phyloP scores from a whole-genome alignment of 2,113 vertebrate species.

The Thinocorus orbignyianus region DNA sequence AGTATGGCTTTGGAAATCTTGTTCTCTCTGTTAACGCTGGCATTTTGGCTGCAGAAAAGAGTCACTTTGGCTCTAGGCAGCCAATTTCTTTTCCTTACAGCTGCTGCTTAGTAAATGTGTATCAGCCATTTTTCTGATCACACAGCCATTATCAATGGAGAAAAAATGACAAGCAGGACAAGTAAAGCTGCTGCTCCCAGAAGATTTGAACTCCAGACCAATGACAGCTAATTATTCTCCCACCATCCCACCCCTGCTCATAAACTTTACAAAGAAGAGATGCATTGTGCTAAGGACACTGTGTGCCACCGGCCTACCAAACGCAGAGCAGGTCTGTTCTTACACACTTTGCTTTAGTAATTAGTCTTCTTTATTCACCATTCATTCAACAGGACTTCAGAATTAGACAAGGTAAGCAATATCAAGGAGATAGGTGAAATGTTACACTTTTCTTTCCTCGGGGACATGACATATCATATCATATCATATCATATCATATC shows the following conservation, averaged over 20 bases:
- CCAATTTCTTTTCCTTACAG: background rate
- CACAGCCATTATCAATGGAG: background rate
- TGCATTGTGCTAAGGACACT: background rate
- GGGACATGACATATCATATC: background rate
- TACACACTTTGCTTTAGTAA: background rate
- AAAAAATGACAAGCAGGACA: background rate
- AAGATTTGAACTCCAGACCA: background rate
- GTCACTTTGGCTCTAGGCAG: background rate
- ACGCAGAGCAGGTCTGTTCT: background rate
- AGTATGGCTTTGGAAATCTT: background rate
- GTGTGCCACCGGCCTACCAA: background rate
- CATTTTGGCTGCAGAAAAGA: conserved; percentile 7
- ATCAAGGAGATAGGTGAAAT: background rate
- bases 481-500: background rate
- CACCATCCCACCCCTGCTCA: background rate
- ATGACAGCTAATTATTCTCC: background rate
- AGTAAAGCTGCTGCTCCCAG: background rate
- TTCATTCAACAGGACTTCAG: background rate
- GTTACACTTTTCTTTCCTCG: background rate
- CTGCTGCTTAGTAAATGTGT: background rate
- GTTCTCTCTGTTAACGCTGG: background rate
- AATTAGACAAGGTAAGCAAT: background rate
- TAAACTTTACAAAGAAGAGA: background rate
- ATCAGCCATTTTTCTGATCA: background rate
- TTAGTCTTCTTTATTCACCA: background rate